These are phyloP conservation scores for Idaea aversata DNA, from an alignment of 2,888 invertebrate species.

Conservation along the genomic window DNA sequence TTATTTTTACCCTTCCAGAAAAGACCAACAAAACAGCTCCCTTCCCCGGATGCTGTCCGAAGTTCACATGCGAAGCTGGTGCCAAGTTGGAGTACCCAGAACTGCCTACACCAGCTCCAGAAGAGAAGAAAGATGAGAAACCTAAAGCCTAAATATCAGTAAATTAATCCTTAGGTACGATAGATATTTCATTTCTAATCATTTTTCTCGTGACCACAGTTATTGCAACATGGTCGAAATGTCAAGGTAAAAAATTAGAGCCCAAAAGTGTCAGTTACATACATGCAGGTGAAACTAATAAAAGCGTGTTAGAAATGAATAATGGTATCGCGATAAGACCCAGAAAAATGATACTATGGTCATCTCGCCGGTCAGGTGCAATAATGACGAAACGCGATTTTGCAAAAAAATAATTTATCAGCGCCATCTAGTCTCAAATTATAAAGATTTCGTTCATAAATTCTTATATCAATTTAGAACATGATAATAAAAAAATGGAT, in stretches of 20 bases:
- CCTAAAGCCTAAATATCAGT: slow-evolving; percentile 55
- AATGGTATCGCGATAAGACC: too few species aligned
- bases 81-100: slow-evolving; percentile 93
- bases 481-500: too few species aligned
- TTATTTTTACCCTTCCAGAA: slow-evolving; percentile 70
- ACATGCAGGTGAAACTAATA: too few species aligned
- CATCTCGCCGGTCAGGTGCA: background rate
- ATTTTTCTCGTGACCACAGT: background rate
- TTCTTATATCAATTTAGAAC: too few species aligned
- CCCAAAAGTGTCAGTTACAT: too few species aligned
- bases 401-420: background rate
- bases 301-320: slow-evolving; percentile 15
- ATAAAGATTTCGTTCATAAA: too few species aligned
- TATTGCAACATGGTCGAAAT: slow-evolving; percentile 3
- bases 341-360: background rate
- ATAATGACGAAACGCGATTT: background rate
- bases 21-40: slow-evolving; percentile 94
- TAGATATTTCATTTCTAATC: too few species aligned
- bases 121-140: slow-evolving; percentile 52
- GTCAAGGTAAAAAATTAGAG: slow-evolving; percentile 7
- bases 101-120: slow-evolving; percentile 77
- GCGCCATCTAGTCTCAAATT: too few species aligned
- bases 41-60: slow-evolving; percentile 93
- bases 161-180: background rate
- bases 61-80: slow-evolving; percentile 92